Conservation (phyloP, 2,113 vertebrate species). For the Thalassarche chlororhynchos region DNA sequence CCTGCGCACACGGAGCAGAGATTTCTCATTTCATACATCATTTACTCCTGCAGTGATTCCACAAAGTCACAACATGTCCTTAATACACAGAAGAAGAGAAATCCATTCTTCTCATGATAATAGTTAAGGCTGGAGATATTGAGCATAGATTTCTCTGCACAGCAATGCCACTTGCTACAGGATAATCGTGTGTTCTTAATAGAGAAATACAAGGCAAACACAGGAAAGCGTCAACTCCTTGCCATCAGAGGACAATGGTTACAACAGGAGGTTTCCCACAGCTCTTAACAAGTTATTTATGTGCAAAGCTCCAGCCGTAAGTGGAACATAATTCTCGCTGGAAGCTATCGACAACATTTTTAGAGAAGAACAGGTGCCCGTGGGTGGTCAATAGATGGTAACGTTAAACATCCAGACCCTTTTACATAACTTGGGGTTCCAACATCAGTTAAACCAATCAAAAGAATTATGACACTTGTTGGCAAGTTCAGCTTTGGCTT, state of each 20-base stretch:
- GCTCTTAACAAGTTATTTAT: not conserved
- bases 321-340: not conserved
- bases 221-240: not conserved
- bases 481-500: not conserved
- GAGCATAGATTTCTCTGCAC: not conserved
- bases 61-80: constrained; percentile 57
- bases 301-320: not conserved
- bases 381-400: not conserved
- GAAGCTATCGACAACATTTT: not conserved
- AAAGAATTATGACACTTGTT: not conserved
- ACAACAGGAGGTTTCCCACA: not conserved
- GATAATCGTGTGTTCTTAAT: not conserved
- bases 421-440: not conserved
- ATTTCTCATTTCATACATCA: constrained; percentile 80
- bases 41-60: constrained; percentile 69
- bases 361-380: not conserved
- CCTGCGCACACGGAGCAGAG: not conserved
- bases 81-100: constrained; percentile 45
- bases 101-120: not conserved
- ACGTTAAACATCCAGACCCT: not conserved
- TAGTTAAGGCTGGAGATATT: not conserved
- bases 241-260: not conserved
- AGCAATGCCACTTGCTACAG: not conserved
- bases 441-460: not conserved
- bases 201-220: not conserved